A percentile compares a stretch with the other conserved stretches of the same genome.
Evolutionary conservation across 2,113 vertebrate species (phyloP).

Genomic region (Rhizomys pruinosus): DNA sequence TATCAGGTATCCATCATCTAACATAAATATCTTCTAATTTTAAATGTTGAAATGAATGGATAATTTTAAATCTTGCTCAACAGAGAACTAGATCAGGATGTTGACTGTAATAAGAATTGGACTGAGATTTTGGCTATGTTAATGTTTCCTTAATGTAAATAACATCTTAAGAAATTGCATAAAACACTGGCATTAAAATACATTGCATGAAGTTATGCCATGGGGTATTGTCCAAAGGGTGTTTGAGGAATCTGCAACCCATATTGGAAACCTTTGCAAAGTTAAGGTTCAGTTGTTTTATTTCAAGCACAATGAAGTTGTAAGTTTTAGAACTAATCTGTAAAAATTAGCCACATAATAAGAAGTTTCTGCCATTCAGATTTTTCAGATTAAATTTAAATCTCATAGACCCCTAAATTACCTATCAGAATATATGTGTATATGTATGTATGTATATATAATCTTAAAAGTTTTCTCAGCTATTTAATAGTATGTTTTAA

Average conservation of each 20-base stretch:
- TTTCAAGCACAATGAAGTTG: conserved; percentile 51
- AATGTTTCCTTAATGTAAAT: conserved; percentile 70
- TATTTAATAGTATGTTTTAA: not conserved
- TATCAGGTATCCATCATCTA: not conserved
- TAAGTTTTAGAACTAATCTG: not conserved
- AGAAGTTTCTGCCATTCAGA: conserved; percentile 25
- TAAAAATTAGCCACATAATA: conserved; percentile 20
- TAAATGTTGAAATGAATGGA: conserved; percentile 29
- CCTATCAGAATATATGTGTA: conserved; percentile 44
- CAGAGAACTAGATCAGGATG: conserved; percentile 11
- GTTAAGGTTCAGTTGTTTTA: conserved; percentile 50
- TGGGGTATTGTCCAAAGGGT: not conserved
- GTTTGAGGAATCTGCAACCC: conserved; percentile 20
- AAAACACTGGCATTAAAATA: conserved; percentile 51
- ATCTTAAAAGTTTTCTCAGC: conserved; percentile 27
- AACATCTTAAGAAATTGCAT: conserved; percentile 72
- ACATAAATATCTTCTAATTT: conserved; percentile 24
- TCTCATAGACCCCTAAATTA: conserved; percentile 25
- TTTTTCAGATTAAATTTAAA: conserved; percentile 54
- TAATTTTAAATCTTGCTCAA: conserved; percentile 54
- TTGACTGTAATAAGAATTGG: conserved; percentile 15
- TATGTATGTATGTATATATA: conserved; percentile 20
- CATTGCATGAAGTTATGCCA: conserved; percentile 16
- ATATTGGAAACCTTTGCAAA: conserved; percentile 12
- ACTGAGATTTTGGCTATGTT: conserved; percentile 62